Evolutionary conservation across 2,113 vertebrate species (phyloP).

Genomic region (Lophotis ruficrista): DNA sequence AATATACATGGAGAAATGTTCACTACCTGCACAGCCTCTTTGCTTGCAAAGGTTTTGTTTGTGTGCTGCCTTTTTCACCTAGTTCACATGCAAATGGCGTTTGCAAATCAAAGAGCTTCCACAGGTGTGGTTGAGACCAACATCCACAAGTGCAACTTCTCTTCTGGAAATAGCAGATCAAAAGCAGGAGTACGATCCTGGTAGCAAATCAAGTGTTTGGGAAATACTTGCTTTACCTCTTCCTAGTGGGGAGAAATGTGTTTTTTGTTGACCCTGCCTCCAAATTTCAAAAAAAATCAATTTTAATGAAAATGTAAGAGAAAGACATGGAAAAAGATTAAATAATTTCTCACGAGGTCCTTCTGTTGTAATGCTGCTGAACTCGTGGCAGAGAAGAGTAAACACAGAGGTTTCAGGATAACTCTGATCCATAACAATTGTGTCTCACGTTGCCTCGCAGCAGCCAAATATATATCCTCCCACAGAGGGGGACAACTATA

Average conservation of each 20-base stretch:
- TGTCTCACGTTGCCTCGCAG: background rate
- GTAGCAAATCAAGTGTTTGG: background rate
- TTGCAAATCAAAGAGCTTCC: background rate
- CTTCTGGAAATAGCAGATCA: background rate
- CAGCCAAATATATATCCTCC: background rate
- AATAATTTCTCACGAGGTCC: background rate
- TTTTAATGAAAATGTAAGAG: background rate
- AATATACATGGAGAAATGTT: background rate
- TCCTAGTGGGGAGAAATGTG: background rate
- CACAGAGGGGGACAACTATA: background rate
- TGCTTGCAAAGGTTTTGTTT: background rate
- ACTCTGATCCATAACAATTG: background rate
- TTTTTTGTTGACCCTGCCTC: background rate
- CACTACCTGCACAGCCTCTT: background rate
- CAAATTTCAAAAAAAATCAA: background rate
- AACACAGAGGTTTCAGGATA: background rate
- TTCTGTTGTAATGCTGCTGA: background rate
- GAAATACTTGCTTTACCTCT: background rate
- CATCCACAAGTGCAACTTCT: background rate
- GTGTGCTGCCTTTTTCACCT: background rate
- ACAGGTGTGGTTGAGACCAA: background rate
- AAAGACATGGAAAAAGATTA: background rate
- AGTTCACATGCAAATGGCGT: background rate
- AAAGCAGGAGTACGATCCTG: background rate
- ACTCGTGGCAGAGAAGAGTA: rapidly evolving